Conservation (phyloP, 53 echinoderm and acorn worm species). For the Temnopleurus reevesii region DNA sequence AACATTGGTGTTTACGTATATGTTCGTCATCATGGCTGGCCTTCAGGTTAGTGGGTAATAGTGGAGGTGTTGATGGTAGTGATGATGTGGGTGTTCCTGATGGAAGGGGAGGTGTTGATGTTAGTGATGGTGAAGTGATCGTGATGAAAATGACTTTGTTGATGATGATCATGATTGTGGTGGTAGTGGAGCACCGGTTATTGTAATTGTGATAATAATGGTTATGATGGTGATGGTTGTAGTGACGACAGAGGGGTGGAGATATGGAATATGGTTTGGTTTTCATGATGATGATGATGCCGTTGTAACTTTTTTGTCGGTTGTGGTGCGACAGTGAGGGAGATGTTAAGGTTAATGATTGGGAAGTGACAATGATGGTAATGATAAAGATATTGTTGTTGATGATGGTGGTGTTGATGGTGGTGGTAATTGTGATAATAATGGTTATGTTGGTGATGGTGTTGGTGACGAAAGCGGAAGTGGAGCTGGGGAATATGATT, state of each 20-base stretch:
- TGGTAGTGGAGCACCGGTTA: too few species aligned
- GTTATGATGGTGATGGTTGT: not conserved
- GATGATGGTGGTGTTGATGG: not conserved
- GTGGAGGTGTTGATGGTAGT: not conserved
- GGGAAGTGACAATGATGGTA: not conserved
- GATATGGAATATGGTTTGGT: too few species aligned
- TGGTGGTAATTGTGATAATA: not conserved
- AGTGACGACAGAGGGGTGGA: not conserved
- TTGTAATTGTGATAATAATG: not conserved
- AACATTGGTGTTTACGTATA: conserved; percentile 25
- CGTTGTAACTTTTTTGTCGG: too few species aligned
- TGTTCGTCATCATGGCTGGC: conserved; percentile 27
- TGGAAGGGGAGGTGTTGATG: not conserved
- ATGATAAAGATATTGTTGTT: not conserved
- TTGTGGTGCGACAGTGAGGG: not conserved
- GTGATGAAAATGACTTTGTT: not conserved
- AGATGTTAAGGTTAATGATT: not conserved
- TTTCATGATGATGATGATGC: not conserved
- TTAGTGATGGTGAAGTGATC: too few species aligned
- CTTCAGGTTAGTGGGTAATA: not conserved
- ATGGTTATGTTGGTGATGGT: not conserved
- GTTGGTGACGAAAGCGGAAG: too few species aligned
- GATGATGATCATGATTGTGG: not conserved
- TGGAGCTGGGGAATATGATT: too few species aligned
- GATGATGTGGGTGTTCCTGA: not conserved